Percentiles rank a stretch among this genome's conserved stretches.
Conservation (phyloP, 2,797 vertebrate genomes). For the Phalloptychus januarius region DNA sequence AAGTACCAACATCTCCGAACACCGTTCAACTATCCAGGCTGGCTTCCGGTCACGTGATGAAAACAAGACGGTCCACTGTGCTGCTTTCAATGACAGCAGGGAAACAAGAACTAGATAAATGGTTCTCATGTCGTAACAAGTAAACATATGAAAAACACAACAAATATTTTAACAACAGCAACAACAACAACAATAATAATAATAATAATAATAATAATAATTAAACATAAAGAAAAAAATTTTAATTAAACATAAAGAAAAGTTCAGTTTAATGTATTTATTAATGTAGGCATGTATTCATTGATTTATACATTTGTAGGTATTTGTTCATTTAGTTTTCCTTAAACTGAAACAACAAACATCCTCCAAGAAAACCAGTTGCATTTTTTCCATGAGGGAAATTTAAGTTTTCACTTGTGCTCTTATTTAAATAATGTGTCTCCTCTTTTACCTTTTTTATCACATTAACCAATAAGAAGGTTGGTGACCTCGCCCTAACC, state of each 20-base stretch:
- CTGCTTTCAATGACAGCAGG: not conserved
- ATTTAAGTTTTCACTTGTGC: not conserved
- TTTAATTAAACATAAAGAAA: not conserved
- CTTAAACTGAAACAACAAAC: not conserved
- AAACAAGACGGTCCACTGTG: not conserved
- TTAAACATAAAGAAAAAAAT: not conserved
- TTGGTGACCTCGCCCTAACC: no score
- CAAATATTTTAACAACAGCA: not conserved
- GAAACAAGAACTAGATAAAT: not conserved
- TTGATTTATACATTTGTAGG: not conserved
- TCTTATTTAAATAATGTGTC: not conserved
- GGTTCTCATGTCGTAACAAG: not conserved
- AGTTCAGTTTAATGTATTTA: not conserved
- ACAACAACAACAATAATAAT: no score
- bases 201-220: not conserved
- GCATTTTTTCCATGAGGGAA: not conserved
- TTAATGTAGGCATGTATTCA: not conserved
- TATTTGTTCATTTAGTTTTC: not conserved
- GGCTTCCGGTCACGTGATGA: slow-evolving; percentile 2
- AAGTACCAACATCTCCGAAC: not conserved
- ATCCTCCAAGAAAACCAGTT: not conserved
- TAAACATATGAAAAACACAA: not conserved
- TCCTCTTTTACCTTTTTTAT: not conserved
- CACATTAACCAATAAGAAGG: not conserved
- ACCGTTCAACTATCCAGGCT: not conserved